Evolutionary conservation across 2,113 vertebrate genomes (phyloP), one percentile per base, ranked within the genome.

Genomic region (Sula dactylatra): DNA sequence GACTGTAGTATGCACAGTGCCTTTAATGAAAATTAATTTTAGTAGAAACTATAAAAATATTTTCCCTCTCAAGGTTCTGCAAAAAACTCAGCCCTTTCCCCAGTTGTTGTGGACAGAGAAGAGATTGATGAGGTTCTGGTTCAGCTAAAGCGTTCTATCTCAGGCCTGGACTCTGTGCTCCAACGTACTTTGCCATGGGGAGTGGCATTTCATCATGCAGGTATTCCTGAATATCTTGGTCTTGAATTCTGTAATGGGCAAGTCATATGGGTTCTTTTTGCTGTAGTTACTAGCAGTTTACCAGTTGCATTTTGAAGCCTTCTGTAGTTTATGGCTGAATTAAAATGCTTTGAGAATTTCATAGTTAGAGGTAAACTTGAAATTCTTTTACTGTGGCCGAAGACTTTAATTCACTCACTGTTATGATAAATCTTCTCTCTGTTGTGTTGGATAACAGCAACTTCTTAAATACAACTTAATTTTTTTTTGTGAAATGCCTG

Each of bases 181-280:
- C 98, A 99, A 59, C 98, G 98, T 65, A 99, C 99, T 44, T 98
- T 99, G 74, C 99, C 98, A 0, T 99, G 99, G 99, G 99, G 99
- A 27, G 99, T 99, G 81, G 99, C 98, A 32, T 99, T 99, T 97
- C 99, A 99, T 96, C 99, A 99, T 84, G 99, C 99, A 95, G 99
- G 99, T 99, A 99, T 76, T 86, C 38, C 38, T n/a, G 71, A 84
- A 7, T 47, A 34, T 38, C 44, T 82, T 54, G 17, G 15, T 58
- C 66, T 91, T 73, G 70, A 56, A 54, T 77, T 86, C 74, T 69
- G 27, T 82, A 71, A n/a, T 69, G 26, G 13, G 70, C 18, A 50
- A 65, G 36, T 62, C 26, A 42, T 32, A 38, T 8, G n/a, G n/a
- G 9, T 81, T 73, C 31, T 70, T 92, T 66, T 65, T 69, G 40